phyloP scores from a whole-genome alignment of 2,113 vertebrate genomes.

The Syngnathoides biaculeatus region DNA sequence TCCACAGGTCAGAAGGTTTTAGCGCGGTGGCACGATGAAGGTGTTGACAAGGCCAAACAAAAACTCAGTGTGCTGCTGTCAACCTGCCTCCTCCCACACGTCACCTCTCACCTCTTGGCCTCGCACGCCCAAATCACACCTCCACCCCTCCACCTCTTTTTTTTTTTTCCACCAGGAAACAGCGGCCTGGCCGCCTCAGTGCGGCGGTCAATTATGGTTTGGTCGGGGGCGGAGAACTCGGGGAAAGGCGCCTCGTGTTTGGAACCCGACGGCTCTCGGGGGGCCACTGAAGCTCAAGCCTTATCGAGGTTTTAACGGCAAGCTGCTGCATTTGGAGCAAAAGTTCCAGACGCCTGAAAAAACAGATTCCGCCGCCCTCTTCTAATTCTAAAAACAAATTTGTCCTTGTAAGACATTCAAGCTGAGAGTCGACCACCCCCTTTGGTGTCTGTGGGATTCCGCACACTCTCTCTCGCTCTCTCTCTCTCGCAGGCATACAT shows the following conservation, averaged over 20 bases:
- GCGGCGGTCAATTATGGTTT: slow-evolving; percentile 25
- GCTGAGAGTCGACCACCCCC: slow-evolving; percentile 20
- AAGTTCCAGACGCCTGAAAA: slow-evolving; percentile 43
- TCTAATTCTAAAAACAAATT: slow-evolving; percentile 6
- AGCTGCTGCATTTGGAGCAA: slow-evolving; percentile 61
- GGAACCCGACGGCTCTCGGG: slow-evolving; percentile 34
- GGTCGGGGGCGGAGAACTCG: slow-evolving; percentile 20
- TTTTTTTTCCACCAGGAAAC: slow-evolving; percentile 9
- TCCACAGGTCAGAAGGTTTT: slow-evolving; percentile 34
- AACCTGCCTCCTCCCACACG: slow-evolving; percentile 47
- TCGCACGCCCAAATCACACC: slow-evolving; percentile 29
- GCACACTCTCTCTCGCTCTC: slow-evolving; percentile 14
- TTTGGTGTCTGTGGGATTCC: background rate
- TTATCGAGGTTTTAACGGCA: slow-evolving; percentile 58
- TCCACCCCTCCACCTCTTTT: slow-evolving; percentile 3
- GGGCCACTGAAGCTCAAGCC: slow-evolving; percentile 30
- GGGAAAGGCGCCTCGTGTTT: slow-evolving; percentile 33
- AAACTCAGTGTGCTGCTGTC: slow-evolving; percentile 56
- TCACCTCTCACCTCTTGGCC: slow-evolving; percentile 45
- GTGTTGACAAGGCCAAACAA: slow-evolving; percentile 44
- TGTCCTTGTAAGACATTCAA: slow-evolving; percentile 22
- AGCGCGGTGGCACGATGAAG: slow-evolving; percentile 30
- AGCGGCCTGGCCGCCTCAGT: background rate
- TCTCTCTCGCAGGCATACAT: slow-evolving; percentile 34
- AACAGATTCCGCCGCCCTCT: slow-evolving; percentile 11